phyloP scores from a whole-genome alignment of 2,797 vertebrate genomes.

The Odontamblyopus rebecca region DNA sequence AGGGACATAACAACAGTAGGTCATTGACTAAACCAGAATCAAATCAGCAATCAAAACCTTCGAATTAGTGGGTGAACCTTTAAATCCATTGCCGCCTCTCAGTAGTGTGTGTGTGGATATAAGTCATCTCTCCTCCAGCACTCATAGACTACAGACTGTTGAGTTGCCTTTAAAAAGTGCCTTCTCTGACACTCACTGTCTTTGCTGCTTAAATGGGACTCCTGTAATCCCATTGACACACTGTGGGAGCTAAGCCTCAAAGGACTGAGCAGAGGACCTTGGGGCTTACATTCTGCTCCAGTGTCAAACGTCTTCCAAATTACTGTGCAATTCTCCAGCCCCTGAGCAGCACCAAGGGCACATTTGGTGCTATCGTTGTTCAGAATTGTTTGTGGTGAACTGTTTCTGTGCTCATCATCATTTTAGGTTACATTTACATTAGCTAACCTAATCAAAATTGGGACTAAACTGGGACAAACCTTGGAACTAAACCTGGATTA shows the following conservation, averaged over 20 bases:
- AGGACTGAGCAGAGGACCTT: slow-evolving; percentile 14
- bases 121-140: neutral
- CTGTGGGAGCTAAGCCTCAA: slow-evolving; percentile 20
- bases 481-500: neutral
- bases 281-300: slow-evolving; percentile 13
- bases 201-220: slow-evolving; percentile 18
- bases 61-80: neutral
- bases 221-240: slow-evolving; percentile 40
- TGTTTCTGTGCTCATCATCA: neutral
- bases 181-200: slow-evolving; percentile 15
- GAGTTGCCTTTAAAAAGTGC: slow-evolving; percentile 14
- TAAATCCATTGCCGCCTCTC: neutral
- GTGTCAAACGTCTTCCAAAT: slow-evolving; percentile 24
- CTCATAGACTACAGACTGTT: slow-evolving; percentile 6
- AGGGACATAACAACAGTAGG: neutral
- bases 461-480: neutral
- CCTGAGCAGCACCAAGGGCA: neutral
- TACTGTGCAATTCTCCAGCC: neutral
- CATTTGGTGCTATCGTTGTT: neutral
- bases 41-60: neutral
- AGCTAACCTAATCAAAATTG: neutral
- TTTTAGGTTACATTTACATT: neutral
- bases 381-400: too few relatives aligned
- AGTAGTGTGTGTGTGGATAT: neutral
- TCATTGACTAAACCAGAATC: neutral